Evolutionary conservation across 1,140 invertebrate species (phyloP), one percentile per base, ranked within the genome.

Genomic region (Steinernema khuongi): DNA sequence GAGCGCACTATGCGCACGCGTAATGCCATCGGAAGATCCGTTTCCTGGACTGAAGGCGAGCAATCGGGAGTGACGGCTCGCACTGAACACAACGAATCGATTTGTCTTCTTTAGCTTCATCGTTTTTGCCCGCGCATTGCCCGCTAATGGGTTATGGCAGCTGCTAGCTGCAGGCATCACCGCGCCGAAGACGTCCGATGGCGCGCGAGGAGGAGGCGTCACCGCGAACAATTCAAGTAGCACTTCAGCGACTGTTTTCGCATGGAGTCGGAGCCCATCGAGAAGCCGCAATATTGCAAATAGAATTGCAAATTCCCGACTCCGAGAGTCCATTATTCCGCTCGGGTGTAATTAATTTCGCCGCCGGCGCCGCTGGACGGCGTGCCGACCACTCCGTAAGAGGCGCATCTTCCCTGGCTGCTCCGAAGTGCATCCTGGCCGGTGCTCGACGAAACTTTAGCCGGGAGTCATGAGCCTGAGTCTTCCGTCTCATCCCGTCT

Each of bases 71-170:
- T 60, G 50, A 60, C 14, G 50, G 50, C 50, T 7, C 50, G 50
- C 50, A 22, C 22, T 7, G 50, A 60, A n/a, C n/a, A n/a, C n/a
- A n/a, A n/a, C n/a, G 50, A 60, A 60, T 60, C 50, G 50, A 60
- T 60, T 60, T 60, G 50, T 60, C 50, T 60, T 60, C 50, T 60
- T 60, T 60, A 60, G 50, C 50, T 60, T 60, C 50, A 60, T 60
- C 50, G 50, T 60, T 60, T 60, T 60, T 60, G 50, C 50, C 50
- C 50, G 50, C 50, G 50, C 50, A 60, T 60, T 60, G 50, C 50
- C 50, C 50, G 50, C 50, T 60, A 60, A 60, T 60, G 50, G 50
- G 50, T 60, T 60, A 60, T 60, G 50, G 50, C 50, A 60, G 50
- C 50, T 26, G 50, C 50, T 60, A 26, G 22, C 11, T 11, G 50